A percentile compares a stretch with the other conserved stretches of the same genome.
Conservation (phyloP, 53 echinoderm and acorn worm genomes). For the Luidia sarsii region DNA sequence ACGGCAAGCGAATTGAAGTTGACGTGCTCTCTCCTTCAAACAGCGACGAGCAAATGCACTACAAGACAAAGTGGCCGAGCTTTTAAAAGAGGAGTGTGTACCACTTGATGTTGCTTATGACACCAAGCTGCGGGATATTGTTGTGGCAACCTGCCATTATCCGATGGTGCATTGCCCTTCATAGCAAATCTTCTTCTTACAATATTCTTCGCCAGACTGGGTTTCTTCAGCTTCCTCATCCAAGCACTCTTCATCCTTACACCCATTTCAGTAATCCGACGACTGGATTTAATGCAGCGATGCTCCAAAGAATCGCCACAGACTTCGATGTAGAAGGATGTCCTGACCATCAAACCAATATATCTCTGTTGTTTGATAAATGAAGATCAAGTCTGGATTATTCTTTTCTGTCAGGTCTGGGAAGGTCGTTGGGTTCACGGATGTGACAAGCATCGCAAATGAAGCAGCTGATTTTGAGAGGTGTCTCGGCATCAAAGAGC, state of each 20-base stretch:
- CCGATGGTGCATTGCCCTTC: constrained; percentile 44
- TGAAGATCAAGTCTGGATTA: background rate
- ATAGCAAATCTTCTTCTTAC: constrained; percentile 20
- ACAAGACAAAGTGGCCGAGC: no score
- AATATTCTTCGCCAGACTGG: no score
- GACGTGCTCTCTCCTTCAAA: no score
- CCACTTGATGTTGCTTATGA: no score
- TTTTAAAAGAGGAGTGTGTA: no score
- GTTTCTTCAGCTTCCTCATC: constrained; percentile 56
- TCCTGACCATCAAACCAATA: no score
- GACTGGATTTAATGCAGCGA: constrained; percentile 31
- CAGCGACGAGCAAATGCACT: no score
- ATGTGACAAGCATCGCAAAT: background rate
- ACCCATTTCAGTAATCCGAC: constrained; percentile 29
- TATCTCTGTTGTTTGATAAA: background rate
- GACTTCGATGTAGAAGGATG: no score
- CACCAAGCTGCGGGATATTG: no score
- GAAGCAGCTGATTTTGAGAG: background rate
- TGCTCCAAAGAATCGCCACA: no score
- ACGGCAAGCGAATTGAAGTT: no score
- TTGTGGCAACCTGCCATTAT: constrained; percentile 62
- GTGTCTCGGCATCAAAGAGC: no score
- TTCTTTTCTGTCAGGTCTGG: background rate
- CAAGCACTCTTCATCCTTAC: constrained; percentile 38
- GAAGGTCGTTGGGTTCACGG: background rate